A percentile compares a stretch with the other conserved stretches of the same genome.
Evolutionary conservation across 2,797 vertebrate species (phyloP).

Genomic region (Botia kubotai): DNA sequence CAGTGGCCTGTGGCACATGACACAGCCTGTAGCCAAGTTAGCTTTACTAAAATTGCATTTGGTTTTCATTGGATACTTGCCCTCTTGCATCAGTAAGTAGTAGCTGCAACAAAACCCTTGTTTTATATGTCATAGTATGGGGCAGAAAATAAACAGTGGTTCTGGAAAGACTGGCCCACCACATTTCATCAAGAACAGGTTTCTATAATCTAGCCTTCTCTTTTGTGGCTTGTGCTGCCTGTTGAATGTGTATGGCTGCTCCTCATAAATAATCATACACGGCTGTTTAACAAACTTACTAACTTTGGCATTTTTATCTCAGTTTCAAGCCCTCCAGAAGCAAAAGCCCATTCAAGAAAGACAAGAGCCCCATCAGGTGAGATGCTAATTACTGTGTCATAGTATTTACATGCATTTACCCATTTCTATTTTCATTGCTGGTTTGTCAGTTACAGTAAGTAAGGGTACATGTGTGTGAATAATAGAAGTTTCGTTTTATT

Average conservation of each 20-base stretch:
- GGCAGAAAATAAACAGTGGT: slow-evolving; percentile 87
- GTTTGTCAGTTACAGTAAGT: too few relatives aligned
- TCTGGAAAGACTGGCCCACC: slow-evolving; percentile 88
- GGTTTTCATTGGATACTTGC: background rate
- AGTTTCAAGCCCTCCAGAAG: slow-evolving; percentile 88
- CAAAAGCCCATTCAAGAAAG: slow-evolving; percentile 94
- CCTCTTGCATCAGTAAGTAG: slow-evolving; percentile 26
- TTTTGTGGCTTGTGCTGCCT: slow-evolving; percentile 36
- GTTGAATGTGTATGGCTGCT: slow-evolving; percentile 36
- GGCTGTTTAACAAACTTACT: background rate
- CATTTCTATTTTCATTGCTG: too few relatives aligned
- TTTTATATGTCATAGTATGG: slow-evolving; percentile 77
- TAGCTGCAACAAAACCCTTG: slow-evolving; percentile 43
- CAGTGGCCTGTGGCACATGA: background rate
- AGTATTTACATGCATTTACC: background rate
- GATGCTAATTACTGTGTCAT: background rate
- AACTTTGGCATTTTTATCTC: slow-evolving; percentile 28
- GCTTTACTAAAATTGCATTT: background rate
- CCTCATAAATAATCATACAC: slow-evolving; percentile 13
- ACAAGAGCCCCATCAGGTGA: slow-evolving; percentile 96
- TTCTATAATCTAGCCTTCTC: slow-evolving; percentile 62
- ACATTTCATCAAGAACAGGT: slow-evolving; percentile 88
- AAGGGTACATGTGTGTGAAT: too few relatives aligned
- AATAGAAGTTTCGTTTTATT: too few relatives aligned
- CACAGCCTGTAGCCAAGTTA: background rate